Percentiles rank a stretch among this genome's conserved stretches.
phyloP scores from a whole-genome alignment of 2,797 vertebrate species.

The Pseudocheirus occidentalis region DNA sequence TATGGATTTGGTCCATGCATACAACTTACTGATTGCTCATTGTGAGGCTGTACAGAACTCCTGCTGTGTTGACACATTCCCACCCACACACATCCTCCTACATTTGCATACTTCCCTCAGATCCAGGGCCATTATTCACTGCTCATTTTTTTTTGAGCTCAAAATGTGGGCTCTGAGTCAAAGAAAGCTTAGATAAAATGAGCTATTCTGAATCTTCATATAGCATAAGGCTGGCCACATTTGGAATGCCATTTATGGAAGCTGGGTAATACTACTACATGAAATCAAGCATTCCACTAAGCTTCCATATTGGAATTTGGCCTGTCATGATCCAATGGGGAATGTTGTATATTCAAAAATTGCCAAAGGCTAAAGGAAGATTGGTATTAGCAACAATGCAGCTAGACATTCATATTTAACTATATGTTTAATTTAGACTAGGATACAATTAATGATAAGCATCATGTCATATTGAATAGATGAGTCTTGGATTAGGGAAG shows the following conservation, averaged over 20 bases:
- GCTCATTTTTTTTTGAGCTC: slow-evolving; percentile 13
- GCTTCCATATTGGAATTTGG: neutral
- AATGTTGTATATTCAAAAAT: neutral
- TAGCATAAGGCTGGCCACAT: neutral
- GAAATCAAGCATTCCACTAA: neutral
- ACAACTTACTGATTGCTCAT: neutral
- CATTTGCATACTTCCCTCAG: neutral
- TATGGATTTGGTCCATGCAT: neutral
- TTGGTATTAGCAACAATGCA: neutral
- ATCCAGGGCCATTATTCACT: neutral
- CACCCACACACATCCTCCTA: neutral
- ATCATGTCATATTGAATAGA: neutral
- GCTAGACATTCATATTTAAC: neutral
- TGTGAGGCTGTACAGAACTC: neutral
- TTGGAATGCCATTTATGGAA: neutral
- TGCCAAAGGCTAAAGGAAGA: neutral
- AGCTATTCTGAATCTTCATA: accelerated
- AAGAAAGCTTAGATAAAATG: neutral
- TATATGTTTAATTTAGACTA: neutral
- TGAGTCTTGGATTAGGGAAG: too few relatives aligned
- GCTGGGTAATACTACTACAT: neutral
- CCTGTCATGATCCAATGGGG: neutral
- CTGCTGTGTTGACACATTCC: accelerated
- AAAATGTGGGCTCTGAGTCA: neutral
- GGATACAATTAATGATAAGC: neutral